Evolutionary conservation across 1,140 invertebrate species (phyloP).

Genomic region (Papilio helenus): DNA sequence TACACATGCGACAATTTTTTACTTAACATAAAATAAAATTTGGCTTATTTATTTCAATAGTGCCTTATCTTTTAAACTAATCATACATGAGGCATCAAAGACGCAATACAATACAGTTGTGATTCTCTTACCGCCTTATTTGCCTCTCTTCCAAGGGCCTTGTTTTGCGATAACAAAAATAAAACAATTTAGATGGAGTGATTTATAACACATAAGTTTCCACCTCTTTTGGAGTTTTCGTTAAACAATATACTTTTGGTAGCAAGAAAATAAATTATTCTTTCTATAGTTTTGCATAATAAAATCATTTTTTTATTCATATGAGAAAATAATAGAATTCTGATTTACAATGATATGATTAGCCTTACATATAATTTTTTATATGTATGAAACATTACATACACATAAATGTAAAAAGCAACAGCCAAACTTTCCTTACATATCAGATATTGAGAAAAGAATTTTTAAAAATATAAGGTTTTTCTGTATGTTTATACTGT

Average conservation of each 20-base stretch:
- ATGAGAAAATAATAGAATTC: neutral
- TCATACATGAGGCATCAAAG: neutral
- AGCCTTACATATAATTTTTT: neutral
- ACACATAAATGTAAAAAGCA: too few relatives aligned
- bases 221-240: neutral
- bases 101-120: constrained; percentile 14
- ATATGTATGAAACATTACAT: too few relatives aligned
- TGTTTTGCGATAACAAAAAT: constrained; percentile 39
- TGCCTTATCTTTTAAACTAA: neutral
- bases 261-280: neutral
- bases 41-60: neutral
- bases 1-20: neutral
- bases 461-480: too few relatives aligned
- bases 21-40: neutral
- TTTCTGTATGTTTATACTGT: neutral
- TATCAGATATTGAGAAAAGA: too few relatives aligned
- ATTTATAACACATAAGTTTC: neutral
- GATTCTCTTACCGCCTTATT: constrained; percentile 29
- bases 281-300: neutral
- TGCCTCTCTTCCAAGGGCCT: constrained; percentile 38
- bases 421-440: too few relatives aligned
- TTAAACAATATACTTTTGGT: neutral
- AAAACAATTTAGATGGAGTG: constrained; percentile 35
- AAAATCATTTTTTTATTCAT: neutral
- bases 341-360: neutral